Evolutionary conservation across 2,113 vertebrate species (phyloP).

Genomic region (Rhagologus leucostigma): DNA sequence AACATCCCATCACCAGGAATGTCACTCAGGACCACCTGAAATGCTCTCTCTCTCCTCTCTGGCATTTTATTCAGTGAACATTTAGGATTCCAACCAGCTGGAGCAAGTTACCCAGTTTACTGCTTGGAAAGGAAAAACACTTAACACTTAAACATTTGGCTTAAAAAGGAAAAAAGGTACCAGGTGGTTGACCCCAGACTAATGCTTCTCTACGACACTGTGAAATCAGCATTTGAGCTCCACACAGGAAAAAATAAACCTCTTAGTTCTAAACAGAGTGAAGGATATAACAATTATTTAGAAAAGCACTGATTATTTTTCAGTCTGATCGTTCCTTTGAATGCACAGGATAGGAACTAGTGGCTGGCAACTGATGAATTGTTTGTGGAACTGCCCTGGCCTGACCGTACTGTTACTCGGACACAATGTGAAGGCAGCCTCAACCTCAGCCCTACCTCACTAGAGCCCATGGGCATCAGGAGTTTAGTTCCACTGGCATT

Average conservation of each 20-base stretch:
- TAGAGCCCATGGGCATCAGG: rapidly evolving
- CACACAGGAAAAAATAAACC: not conserved
- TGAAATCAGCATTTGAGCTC: not conserved
- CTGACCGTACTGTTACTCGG: rapidly evolving
- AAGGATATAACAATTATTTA: not conserved
- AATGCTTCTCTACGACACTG: rapidly evolving
- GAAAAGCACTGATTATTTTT: not conserved
- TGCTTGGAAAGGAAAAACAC: not conserved
- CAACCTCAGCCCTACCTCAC: not conserved
- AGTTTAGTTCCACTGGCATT: not conserved
- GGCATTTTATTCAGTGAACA: not conserved
- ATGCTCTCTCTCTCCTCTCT: not conserved
- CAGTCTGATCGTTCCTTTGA: not conserved
- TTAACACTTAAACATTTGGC: not conserved
- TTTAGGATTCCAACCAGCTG: not conserved
- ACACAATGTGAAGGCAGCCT: not conserved
- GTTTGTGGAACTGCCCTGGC: not conserved
- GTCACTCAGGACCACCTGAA: not conserved
- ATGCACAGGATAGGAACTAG: not conserved
- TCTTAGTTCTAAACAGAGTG: not conserved
- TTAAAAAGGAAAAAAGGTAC: not conserved
- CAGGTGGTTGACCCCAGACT: not conserved
- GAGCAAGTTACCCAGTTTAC: not conserved
- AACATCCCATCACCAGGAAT: not conserved
- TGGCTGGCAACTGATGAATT: not conserved